Evolutionary conservation across 2,888 invertebrate genomes (phyloP), one percentile per base, ranked within the genome.

Genomic region (Stramonita haemastoma): DNA sequence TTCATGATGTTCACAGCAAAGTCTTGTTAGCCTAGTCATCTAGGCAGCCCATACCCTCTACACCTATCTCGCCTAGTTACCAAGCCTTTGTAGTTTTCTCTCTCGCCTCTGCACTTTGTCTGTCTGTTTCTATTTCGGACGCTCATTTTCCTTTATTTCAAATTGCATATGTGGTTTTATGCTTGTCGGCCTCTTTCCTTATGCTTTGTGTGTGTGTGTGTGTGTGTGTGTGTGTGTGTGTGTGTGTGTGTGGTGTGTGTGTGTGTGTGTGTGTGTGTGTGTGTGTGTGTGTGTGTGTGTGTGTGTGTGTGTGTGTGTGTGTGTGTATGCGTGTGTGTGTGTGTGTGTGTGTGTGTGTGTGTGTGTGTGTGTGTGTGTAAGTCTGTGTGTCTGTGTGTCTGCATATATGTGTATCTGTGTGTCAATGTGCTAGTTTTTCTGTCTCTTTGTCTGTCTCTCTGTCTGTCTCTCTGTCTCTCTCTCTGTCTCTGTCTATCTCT

Each of bases 261-360:
- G 2, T 1, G 4, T 2, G 66, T 66, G 13, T 1, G 26, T 26
- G 66, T 26, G 26, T 26, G 13, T 2, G 66, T 66, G 19, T 66
- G 66, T 66, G 4, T 66, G 66, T 66, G 66, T 66, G 66, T 66
- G 66, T 66, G 66, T 66, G 66, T 2, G 66, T 2, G 26, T 2
- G 66, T 2, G 66, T 2, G 66, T 2, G 66, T 2, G 66, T 2
- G 13, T 66, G 13, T 66, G 66, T 60, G 66, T 66, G 13, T 2
- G 26, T 66, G 66, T 66, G 66, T 66, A 13, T 66, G 66, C 26
- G 66, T 66, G 66, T 13, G 66, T 66, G 66, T 66, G 66, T 6
- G 66, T 66, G 66, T 66, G 66, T 66, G 66, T 66, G 66, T 66
- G 66, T 66, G 66, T 66, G 66, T 66, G 66, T 66, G 66, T 66